phyloP scores from a whole-genome alignment of 37 sponge, comb jelly and placozoan genomes.

The Beroe ovata region DNA sequence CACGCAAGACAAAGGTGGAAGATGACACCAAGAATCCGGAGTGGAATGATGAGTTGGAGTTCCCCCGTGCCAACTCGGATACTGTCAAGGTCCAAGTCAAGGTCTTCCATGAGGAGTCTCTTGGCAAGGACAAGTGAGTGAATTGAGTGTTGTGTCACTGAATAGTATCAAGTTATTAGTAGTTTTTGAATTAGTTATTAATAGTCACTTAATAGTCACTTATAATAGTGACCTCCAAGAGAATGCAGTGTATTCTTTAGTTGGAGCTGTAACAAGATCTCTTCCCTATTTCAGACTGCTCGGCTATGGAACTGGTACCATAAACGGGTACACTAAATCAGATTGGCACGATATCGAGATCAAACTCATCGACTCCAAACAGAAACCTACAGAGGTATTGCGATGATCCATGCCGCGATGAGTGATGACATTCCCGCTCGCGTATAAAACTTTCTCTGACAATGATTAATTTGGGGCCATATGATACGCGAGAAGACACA shows the following conservation, averaged over 20 bases:
- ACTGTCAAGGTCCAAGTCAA: conserved; percentile 61
- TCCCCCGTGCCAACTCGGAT: conserved; percentile 23
- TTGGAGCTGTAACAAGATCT: no score
- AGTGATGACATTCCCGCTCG: no score
- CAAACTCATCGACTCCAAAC: conserved; percentile 54
- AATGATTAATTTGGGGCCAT: no score
- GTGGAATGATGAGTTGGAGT: conserved; percentile 54
- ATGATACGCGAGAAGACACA: no score
- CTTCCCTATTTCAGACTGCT: conserved; percentile 51
- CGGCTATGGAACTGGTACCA: conserved; percentile 43
- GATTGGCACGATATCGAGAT: conserved; percentile 64
- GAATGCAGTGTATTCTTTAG: no score
- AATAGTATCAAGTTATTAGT: no score
- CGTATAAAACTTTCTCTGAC: no score
- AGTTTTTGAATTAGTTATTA: no score
- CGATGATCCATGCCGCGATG: no score
- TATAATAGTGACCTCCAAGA: no score
- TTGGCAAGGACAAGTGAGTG: conserved; percentile 57
- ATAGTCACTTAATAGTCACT: no score
- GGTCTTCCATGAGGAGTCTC: conserved; percentile 47
- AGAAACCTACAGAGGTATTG: conserved; percentile 50
- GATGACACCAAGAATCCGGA: conserved; percentile 62
- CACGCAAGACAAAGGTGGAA: conserved; percentile 32
- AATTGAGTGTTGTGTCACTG: no score
- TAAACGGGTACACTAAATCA: conserved; percentile 50